These are phyloP conservation scores for Hirundo rustica DNA, from an alignment of 2,797 vertebrate genomes.

Conservation along the genomic window DNA sequence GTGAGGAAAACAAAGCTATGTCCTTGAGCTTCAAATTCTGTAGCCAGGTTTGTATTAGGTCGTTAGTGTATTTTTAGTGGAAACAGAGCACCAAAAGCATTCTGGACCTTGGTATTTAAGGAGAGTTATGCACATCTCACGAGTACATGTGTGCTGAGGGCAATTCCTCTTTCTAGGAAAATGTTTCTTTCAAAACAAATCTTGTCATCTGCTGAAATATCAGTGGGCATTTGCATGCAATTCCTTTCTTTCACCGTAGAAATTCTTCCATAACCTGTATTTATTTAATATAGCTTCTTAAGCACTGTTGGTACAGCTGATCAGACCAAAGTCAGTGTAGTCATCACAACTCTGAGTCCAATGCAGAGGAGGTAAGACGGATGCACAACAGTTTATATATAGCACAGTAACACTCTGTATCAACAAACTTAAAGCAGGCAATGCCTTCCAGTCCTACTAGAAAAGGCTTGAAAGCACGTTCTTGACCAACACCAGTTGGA, in stretches of 20 bases:
- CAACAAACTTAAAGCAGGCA: background rate
- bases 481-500: background rate
- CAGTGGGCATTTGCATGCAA: background rate
- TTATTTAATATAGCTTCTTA: background rate
- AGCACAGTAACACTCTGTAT: background rate
- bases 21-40: background rate
- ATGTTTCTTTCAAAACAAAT: background rate
- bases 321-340: background rate
- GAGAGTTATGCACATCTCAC: background rate
- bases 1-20: background rate
- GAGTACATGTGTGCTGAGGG: background rate
- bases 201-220: background rate
- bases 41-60: background rate
- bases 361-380: background rate
- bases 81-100: background rate
- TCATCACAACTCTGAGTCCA: background rate
- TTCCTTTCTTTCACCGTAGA: background rate
- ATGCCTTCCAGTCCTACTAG: background rate
- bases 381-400: background rate
- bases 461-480: background rate
- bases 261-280: background rate
- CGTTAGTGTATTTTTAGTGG: background rate
- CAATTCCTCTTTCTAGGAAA: background rate
- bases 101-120: background rate
- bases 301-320: background rate